A percentile compares a stretch with the other conserved stretches of the same genome.
Conservation (phyloP, 2,888 invertebrate species). For the Idaea aversata region DNA sequence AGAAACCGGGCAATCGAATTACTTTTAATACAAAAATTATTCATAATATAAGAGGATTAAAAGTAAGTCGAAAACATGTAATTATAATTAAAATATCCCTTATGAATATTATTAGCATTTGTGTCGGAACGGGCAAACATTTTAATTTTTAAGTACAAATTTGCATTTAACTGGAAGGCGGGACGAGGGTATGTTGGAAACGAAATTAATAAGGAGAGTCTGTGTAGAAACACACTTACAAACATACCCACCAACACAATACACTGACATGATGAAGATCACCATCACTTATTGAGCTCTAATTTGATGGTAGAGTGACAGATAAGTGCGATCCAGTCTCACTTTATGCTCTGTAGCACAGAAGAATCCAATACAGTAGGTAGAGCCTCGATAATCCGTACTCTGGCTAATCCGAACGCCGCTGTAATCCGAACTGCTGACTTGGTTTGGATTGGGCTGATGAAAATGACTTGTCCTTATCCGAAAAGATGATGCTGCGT, state of each 20-base stretch:
- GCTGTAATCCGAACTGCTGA: too few relatives aligned
- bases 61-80: conserved; percentile 45
- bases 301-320: too few relatives aligned
- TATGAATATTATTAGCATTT: conserved; percentile 53
- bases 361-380: too few relatives aligned
- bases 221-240: neutral
- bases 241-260: neutral
- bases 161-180: conserved; percentile 43
- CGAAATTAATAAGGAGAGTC: conserved; percentile 4
- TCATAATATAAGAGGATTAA: conserved; percentile 49
- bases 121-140: conserved; percentile 40
- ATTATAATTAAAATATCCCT: conserved; percentile 65
- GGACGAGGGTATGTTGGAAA: neutral
- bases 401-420: too few relatives aligned
- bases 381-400: too few relatives aligned
- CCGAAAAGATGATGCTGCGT: too few relatives aligned
- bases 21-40: conserved; percentile 46
- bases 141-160: conserved; percentile 58
- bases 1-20: conserved; percentile 10
- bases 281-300: too few relatives aligned
- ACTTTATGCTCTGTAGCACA: too few relatives aligned
- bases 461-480: too few relatives aligned
- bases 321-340: too few relatives aligned
- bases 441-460: too few relatives aligned
- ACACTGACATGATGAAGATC: too few relatives aligned